Base-by-base conservation (phyloP, 2,888 invertebrate species). In the Ichneumoninae sp. region DNA sequence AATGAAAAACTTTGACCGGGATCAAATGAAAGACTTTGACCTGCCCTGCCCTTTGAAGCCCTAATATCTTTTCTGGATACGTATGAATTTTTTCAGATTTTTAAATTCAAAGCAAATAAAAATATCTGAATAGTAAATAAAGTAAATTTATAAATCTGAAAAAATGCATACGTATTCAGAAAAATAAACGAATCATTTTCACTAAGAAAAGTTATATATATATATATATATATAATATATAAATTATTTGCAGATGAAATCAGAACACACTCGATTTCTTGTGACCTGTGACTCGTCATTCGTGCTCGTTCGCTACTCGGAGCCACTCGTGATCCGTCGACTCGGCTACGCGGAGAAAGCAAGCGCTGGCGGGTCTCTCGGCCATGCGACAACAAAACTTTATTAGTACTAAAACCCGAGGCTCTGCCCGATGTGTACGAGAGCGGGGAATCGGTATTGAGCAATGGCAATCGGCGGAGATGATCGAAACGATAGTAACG, bases 401-500 rank as follows among this genome's bases (percentile, higher is more conserved):
- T 62, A 16, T 62, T 62, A 33, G 33, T 7, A 33, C 33, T 62
- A 62, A 62, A 62, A 60, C 30, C 57, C 19, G 13, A 19, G 30
- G 13, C 10, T 60, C n/a, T n/a, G 16, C 40, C 7, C 33, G 10
- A 30, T n/a, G 47, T n/a, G 44, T 60, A 26, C 26, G 50, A 22
- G 26, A 65, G 30, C 26, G 19, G 19, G 2, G 71, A 79, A 52
- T n/a, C 10, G 19, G 2, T 44, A 65, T 80, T 54, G 66, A 66
- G 66, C 65, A 71, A 80, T 66, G 13, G 62, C 26, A 69, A 60
- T 66, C 77, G 69, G 26, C 19, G n/a, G 50, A 78, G 70, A 70
- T 70, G 78, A 78, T 78, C 22, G 78, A 62, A 70, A 78, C 78
- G 78, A 78, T 78, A 78, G 57, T 57, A 78, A 78, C 70, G 60